Evolutionary conservation across 2,888 invertebrate species (phyloP), one percentile per base, ranked within the genome.

Genomic region (Drosophila hamatofila): DNA sequence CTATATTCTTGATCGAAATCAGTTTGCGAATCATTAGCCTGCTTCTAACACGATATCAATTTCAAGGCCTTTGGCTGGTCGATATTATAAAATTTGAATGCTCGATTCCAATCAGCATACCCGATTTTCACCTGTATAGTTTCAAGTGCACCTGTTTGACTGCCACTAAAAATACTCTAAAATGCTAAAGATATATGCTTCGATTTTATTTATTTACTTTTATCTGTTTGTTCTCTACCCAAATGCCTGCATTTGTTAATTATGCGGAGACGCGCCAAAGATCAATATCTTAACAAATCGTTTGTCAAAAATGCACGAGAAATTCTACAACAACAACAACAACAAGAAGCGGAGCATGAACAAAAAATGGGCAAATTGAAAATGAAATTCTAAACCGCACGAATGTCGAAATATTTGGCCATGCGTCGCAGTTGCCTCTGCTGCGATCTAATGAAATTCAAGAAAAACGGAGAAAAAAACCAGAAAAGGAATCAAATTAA

Each of bases 211-310:
- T 23, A 0, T 23, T 16, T 18, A 2, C 5, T 41, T 5, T 18
- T 58, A 0, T 39, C 27, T 58, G 30, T 44, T 39, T 42, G 48
- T 16, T 35, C 14, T 35, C 30, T 18, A 9, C 5, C 37, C 5
- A 46, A 48, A 46, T 44, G n/a, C 55, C 39, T 23, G 41, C 46
- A 60, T 72, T 68, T 67, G 71, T 76, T 84, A 85, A 84, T 84
- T 88, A 88, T 84, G 84, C 83, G 85, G 76, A 78, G 86, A 78
- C 84, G 89, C 80, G 89, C 86, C 80, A 85, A 88, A 78, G 87
- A 88, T 88, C 88, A 74, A 78, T 81, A 87, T 87, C 89, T 88
- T 80, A 85, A 88, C 87, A 87, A 89, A 87, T 87, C 89, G 89
- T 84, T 85, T 90, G 86, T 80, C 82, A 88, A 72, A 86, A 82